Evolutionary conservation across 30 jellyfish, hydroid and myxozoan species (phyloP).

Genomic region (Hydractinia echinata): DNA sequence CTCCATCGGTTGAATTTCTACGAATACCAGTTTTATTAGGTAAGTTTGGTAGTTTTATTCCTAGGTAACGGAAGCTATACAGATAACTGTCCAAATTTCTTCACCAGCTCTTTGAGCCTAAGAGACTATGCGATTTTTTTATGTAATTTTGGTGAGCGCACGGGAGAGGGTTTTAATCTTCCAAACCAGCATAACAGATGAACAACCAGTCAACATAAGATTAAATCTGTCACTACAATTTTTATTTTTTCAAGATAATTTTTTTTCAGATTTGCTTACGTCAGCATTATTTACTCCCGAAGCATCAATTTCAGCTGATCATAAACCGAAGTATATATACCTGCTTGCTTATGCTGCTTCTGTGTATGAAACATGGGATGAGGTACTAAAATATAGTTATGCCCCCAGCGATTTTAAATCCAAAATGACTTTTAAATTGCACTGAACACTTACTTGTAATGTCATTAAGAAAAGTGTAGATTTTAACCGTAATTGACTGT

Average conservation of each 20-base stretch:
- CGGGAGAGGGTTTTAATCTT: neutral
- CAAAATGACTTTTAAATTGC: neutral
- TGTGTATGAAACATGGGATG: constrained; percentile 79
- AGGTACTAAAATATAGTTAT: constrained; percentile 23
- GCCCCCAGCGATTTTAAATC: neutral
- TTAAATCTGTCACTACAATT: neutral
- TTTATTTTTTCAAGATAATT: neutral
- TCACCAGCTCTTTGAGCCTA: neutral
- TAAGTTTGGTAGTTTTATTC: constrained; percentile 24
- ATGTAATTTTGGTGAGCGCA: neutral
- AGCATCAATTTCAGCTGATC: constrained; percentile 59
- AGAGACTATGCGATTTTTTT: neutral
- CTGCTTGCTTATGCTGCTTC: constrained; percentile 80
- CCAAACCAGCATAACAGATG: too few species aligned
- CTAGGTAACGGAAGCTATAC: neutral
- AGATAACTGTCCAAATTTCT: neutral
- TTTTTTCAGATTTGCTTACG: constrained; percentile 54
- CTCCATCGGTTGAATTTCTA: constrained; percentile 81
- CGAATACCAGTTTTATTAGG: constrained; percentile 79
- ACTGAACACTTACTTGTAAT: neutral
- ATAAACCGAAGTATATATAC: constrained; percentile 68
- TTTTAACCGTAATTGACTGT: too few species aligned
- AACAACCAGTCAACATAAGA: too few species aligned
- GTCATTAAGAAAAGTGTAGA: too few species aligned
- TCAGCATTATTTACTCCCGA: constrained; percentile 74